phyloP scores from a whole-genome alignment of 2,113 vertebrate genomes.

The Anolis sagrei region DNA sequence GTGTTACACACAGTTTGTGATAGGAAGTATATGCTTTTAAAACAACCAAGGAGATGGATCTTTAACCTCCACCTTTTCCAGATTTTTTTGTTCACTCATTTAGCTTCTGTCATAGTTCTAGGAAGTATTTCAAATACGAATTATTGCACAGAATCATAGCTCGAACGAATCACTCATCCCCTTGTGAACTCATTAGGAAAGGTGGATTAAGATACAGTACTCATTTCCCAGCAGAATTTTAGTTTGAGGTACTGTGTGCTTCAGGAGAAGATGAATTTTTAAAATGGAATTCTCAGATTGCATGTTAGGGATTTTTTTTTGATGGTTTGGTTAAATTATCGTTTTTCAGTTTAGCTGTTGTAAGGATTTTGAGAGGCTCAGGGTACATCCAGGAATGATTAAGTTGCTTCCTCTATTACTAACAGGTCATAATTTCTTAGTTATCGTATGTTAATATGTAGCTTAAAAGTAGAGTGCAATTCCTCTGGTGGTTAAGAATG shows the following conservation, averaged over 20 bases:
- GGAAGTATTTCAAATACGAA: slow-evolving; percentile 59
- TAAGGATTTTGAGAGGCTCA: slow-evolving; percentile 35
- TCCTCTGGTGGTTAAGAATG: not conserved
- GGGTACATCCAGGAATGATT: rapidly evolving
- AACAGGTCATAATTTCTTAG: slow-evolving; percentile 12
- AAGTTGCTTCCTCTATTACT: slow-evolving; percentile 24
- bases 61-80: slow-evolving; percentile 78
- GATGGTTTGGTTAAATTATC: slow-evolving; percentile 15
- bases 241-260: slow-evolving; percentile 37
- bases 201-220: slow-evolving; percentile 22
- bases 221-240: slow-evolving; percentile 4
- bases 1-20: slow-evolving; percentile 81
- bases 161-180: slow-evolving; percentile 62
- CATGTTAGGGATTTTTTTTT: not conserved
- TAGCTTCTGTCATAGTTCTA: slow-evolving; percentile 71
- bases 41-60: slow-evolving; percentile 77
- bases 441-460: slow-evolving; percentile 25
- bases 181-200: slow-evolving; percentile 47
- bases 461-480: not conserved
- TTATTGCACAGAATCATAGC: slow-evolving; percentile 54
- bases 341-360: slow-evolving; percentile 11
- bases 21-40: slow-evolving; percentile 85
- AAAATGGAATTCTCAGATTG: slow-evolving; percentile 24
- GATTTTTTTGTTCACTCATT: slow-evolving; percentile 70
- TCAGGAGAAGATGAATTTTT: slow-evolving; percentile 39